Conservation (phyloP, 2,888 invertebrate species). For the Drosophila lutescens region DNA sequence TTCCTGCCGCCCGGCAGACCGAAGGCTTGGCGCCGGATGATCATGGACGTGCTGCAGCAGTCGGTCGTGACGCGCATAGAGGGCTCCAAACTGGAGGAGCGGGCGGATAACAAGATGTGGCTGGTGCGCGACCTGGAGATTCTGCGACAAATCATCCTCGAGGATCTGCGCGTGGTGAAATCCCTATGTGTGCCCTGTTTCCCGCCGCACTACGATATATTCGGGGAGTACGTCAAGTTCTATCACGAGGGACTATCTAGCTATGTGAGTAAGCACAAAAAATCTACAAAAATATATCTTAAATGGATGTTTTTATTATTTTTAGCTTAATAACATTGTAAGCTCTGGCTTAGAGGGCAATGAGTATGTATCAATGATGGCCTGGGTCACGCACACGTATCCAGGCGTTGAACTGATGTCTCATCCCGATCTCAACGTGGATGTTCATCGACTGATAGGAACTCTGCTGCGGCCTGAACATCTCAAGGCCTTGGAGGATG, state of each 20-base stretch:
- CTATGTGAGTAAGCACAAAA: slow-evolving; percentile 86
- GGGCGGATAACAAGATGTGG: slow-evolving; percentile 97
- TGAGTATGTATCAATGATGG: slow-evolving; percentile 96
- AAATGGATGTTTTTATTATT: background rate
- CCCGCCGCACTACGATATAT: slow-evolving; percentile 97
- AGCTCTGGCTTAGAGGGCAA: slow-evolving; percentile 95
- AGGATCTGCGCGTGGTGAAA: slow-evolving; percentile 96
- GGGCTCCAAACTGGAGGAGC: slow-evolving; percentile 96
- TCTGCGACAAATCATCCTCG: slow-evolving; percentile 93
- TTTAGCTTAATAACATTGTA: slow-evolving; percentile 93
- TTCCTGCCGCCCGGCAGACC: slow-evolving; percentile 98
- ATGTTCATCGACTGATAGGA: slow-evolving; percentile 87
- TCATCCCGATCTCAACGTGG: slow-evolving; percentile 92
- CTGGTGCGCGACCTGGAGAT: slow-evolving; percentile 96
- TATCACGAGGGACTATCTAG: slow-evolving; percentile 95
- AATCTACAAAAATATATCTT: background rate
- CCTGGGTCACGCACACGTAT: slow-evolving; percentile 97
- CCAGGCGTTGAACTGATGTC: slow-evolving; percentile 94
- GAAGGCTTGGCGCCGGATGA: slow-evolving; percentile 94
- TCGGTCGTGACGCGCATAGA: slow-evolving; percentile 94
- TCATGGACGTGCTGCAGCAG: slow-evolving; percentile 91
- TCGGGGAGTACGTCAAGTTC: slow-evolving; percentile 95
- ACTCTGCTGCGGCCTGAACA: slow-evolving; percentile 91
- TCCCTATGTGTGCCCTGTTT: slow-evolving; percentile 96
- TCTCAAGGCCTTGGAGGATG: slow-evolving; percentile 91